Base-by-base conservation (phyloP, 2,888 invertebrate genomes). In the Drosophila aldrichi region DNA sequence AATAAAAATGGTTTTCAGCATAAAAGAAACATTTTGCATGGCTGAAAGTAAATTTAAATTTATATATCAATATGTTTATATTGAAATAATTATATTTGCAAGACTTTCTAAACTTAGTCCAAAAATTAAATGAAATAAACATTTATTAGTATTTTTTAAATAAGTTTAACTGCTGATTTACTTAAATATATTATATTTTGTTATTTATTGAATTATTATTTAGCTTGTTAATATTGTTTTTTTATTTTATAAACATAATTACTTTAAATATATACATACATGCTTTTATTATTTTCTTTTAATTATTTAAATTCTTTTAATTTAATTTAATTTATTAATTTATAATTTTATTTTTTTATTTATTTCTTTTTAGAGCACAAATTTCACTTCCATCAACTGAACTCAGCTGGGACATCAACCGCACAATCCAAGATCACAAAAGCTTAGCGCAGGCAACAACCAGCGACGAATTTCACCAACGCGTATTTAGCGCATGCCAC, bases 321-420 rank as follows among this genome's bases (percentile, higher is more conserved):
- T 16, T n/a, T 20, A 20, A 4, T 12, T 4, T 38, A 38, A n/a
- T 40, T 14, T 34, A 18, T 5, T 16, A 16, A 38, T 38, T 38
- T 9, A 12, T 12, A n/a, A 32, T 2, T 49, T 36, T 20, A 14
- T n/a, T n/a, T 34, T 5, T 51, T 20, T 10, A 40, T 32, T 48
- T 34, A 32, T 38, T 12, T 10, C 32, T 34, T 10, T 12, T 73
- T 73, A 0, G 59, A 77, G 76, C 55, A 64, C 48, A 72, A 59
- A 71, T 40, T 3, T 38, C 14, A 60, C 3, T 34, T 55, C n/a
- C 2, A 12, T 32, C 10, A 46, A 51, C 55, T 43, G 43, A 58
- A 72, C 55, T 65, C 61, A 77, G 62, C 65, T 46, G 14, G 58
- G 64, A 58, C 64, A 64, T 25, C 54, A 76, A 64, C 73, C 77